Percentiles rank a stretch among this genome's conserved stretches.
Evolutionary conservation across 2,797 vertebrate species (phyloP).

Genomic region (Protonibea diacanthus): DNA sequence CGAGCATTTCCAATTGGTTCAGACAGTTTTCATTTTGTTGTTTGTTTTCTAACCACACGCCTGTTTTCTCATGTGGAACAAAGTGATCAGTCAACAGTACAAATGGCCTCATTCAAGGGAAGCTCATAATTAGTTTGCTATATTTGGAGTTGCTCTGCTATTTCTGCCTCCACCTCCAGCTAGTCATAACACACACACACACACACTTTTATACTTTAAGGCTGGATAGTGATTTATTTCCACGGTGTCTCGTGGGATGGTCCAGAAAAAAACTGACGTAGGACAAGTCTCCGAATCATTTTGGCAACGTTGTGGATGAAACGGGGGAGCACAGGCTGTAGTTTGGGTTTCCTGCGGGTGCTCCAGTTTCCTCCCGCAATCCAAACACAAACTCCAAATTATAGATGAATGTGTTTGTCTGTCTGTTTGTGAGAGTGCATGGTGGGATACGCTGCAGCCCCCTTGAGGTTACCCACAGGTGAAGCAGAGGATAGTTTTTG

Average conservation of each 20-base stretch:
- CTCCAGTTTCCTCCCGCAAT: constrained; percentile 9
- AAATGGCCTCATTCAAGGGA: constrained; percentile 41
- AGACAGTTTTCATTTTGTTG: neutral
- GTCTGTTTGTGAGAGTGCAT: neutral
- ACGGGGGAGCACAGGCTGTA: neutral
- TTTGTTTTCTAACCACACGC: constrained; percentile 1
- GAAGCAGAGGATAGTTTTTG: neutral
- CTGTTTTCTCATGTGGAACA: constrained; percentile 17
- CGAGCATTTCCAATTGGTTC: neutral
- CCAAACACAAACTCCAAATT: constrained; percentile 16
- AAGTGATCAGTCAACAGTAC: constrained; percentile 7
- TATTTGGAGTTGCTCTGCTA: constrained; percentile 47
- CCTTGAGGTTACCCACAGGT: neutral
- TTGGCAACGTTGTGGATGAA: constrained; percentile 27
- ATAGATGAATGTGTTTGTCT: constrained; percentile 1
- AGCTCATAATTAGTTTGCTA: constrained; percentile 59
- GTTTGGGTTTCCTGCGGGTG: constrained; percentile 24
- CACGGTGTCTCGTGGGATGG: constrained; percentile 14
- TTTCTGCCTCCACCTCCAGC: constrained; percentile 44
- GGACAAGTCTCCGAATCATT: constrained; percentile 23
- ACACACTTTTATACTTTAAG: neutral
- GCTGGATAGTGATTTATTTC: constrained; percentile 34
- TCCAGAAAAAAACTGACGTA: neutral
- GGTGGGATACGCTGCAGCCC: neutral
- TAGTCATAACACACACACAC: constrained; percentile 7